Percentiles rank a stretch among this genome's conserved stretches.
These are phyloP conservation scores for Microcebus murinus DNA, from an alignment of 2,113 vertebrate species.

Conservation along the genomic window DNA sequence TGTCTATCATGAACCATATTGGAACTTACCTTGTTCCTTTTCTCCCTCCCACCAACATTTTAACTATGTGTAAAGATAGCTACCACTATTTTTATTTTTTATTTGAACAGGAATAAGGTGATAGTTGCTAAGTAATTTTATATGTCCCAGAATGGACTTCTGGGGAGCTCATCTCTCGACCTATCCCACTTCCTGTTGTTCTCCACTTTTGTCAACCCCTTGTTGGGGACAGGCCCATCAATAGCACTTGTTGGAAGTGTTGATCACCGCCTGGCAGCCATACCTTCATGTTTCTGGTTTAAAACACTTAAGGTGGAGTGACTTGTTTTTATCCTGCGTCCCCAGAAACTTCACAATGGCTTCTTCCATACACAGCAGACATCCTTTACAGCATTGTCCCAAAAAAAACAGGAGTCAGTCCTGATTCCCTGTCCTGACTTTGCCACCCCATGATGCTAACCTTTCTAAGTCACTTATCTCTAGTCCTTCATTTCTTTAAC, in stretches of 20 bases:
- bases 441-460: neutral
- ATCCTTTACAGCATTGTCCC: neutral
- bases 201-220: accelerated
- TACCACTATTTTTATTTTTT: neutral
- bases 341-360: neutral
- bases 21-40: neutral
- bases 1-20: neutral
- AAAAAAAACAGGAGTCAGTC: neutral
- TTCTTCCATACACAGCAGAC: neutral
- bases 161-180: neutral
- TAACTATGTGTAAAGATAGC: neutral
- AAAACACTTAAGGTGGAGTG: neutral
- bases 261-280: neutral
- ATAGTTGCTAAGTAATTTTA: neutral
- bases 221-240: neutral
- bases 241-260: neutral
- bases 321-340: neutral
- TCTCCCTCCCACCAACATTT: neutral
- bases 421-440: neutral
- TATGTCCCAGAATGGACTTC: neutral
- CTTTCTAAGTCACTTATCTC: neutral
- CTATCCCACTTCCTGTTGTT: accelerated
- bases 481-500: neutral
- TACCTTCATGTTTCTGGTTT: neutral
- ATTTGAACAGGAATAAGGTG: neutral